These are phyloP conservation scores for Euplagia quadripunctaria DNA, from an alignment of 2,888 invertebrate genomes.

Conservation along the genomic window DNA sequence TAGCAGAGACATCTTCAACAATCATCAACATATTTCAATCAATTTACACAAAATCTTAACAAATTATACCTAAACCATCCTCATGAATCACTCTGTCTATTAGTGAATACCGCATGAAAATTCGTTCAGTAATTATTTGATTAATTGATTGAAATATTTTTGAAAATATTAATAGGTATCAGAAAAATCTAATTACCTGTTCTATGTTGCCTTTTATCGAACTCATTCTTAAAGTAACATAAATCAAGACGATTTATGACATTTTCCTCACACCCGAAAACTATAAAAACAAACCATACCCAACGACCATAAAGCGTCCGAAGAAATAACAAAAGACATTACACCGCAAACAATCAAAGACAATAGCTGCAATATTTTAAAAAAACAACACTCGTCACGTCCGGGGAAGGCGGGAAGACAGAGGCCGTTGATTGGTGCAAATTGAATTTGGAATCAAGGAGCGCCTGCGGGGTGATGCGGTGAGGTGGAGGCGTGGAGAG, in stretches of 20 bases:
- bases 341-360: slow-evolving; percentile 55
- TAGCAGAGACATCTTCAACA: too few species aligned
- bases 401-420: slow-evolving; percentile 85
- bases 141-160: too few species aligned
- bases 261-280: slow-evolving; percentile 3
- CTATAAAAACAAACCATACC: slow-evolving; percentile 13
- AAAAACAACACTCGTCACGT: slow-evolving; percentile 71
- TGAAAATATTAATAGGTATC: too few species aligned
- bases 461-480: slow-evolving; percentile 51
- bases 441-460: slow-evolving; percentile 86
- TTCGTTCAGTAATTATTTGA: too few species aligned
- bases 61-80: too few species aligned
- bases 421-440: slow-evolving; percentile 86
- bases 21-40: too few species aligned
- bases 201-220: too few species aligned
- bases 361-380: slow-evolving; percentile 46
- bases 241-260: neutral
- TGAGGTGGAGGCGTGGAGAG: slow-evolving; percentile 45
- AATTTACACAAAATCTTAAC: too few species aligned
- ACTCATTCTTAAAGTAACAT: neutral
- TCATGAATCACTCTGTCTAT: too few species aligned
- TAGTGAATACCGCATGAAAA: too few species aligned
- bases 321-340: slow-evolving; percentile 47
- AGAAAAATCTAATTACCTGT: too few species aligned
- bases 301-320: slow-evolving; percentile 18